Conservation (phyloP, 2,797 vertebrate genomes). For the Melanotaenia nigrans region DNA sequence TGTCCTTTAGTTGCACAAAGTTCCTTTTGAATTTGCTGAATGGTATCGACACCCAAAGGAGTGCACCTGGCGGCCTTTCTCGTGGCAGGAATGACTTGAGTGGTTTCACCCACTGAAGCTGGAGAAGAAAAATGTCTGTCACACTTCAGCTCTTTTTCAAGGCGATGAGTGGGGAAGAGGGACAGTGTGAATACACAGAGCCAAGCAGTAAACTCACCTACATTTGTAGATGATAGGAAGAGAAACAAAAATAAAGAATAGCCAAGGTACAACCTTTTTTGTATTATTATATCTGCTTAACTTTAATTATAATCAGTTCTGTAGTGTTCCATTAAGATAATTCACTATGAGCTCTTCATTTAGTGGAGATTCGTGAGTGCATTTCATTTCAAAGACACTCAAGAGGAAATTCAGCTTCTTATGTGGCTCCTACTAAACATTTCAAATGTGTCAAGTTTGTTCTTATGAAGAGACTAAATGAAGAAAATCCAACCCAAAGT, state of each 20-base stretch:
- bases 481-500: too few species aligned
- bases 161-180: slow-evolving; percentile 33
- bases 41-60: slow-evolving; percentile 53
- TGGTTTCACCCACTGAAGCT: slow-evolving; percentile 48
- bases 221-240: slow-evolving; percentile 4
- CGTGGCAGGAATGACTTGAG: slow-evolving; percentile 46
- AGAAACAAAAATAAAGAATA: slow-evolving; percentile 4
- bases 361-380: too few species aligned
- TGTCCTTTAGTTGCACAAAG: slow-evolving; percentile 44
- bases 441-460: too few species aligned
- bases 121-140: slow-evolving; percentile 60
- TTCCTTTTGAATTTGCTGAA: slow-evolving; percentile 69
- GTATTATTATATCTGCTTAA: neutral
- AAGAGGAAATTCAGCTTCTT: too few species aligned
- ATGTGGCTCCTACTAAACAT: too few species aligned
- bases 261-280: too few species aligned
- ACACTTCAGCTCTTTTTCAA: slow-evolving; percentile 60
- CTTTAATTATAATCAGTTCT: neutral
- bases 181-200: slow-evolving; percentile 50
- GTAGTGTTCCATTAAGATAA: too few species aligned
- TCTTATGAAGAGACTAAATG: too few species aligned
- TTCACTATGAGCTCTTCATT: too few species aligned
- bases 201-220: neutral
- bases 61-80: slow-evolving; percentile 41
- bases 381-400: too few species aligned